Evolutionary conservation across 1,140 invertebrate genomes (phyloP).

Genomic region (Halyomorpha halys): DNA sequence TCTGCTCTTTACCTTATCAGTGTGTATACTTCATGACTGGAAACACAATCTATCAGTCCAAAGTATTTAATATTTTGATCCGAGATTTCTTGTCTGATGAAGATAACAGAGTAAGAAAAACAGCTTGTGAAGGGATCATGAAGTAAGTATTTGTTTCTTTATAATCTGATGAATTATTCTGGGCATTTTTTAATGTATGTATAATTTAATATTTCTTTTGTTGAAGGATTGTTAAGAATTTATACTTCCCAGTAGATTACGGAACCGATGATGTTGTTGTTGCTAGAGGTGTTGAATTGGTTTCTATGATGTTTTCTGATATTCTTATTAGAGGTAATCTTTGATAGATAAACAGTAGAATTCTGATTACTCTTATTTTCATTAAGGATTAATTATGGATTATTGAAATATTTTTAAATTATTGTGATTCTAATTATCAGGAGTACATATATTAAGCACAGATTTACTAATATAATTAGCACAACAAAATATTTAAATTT

Average conservation of each 20-base stretch:
- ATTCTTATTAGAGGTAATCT: no score
- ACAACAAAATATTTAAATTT: no score
- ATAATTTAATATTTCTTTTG: constrained; percentile 6
- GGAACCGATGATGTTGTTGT: constrained; percentile 22
- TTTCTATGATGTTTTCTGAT: not conserved
- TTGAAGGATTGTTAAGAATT: constrained; percentile 30
- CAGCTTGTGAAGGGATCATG: constrained; percentile 53
- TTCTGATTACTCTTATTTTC: no score
- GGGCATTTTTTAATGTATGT: not conserved
- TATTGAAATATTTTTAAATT: no score
- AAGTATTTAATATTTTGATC: constrained; percentile 50
- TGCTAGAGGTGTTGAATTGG: constrained; percentile 18
- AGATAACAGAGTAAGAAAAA: constrained; percentile 64
- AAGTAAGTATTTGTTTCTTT: constrained; percentile 42
- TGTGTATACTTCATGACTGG: constrained; percentile 41
- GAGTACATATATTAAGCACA: no score
- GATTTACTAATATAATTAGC: no score
- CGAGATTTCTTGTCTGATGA: constrained; percentile 56
- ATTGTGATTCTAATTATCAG: no score
- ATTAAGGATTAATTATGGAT: no score
- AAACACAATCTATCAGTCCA: constrained; percentile 45
- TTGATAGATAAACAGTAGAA: no score
- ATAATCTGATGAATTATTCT: not conserved
- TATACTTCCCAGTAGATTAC: constrained; percentile 29
- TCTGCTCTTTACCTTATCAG: constrained; percentile 47